A percentile compares a stretch with the other conserved stretches of the same genome.
These are phyloP conservation scores for Heliocidaris tuberculata DNA, from an alignment of 35 echinoderm and acorn worm genomes.

Conservation along the genomic window DNA sequence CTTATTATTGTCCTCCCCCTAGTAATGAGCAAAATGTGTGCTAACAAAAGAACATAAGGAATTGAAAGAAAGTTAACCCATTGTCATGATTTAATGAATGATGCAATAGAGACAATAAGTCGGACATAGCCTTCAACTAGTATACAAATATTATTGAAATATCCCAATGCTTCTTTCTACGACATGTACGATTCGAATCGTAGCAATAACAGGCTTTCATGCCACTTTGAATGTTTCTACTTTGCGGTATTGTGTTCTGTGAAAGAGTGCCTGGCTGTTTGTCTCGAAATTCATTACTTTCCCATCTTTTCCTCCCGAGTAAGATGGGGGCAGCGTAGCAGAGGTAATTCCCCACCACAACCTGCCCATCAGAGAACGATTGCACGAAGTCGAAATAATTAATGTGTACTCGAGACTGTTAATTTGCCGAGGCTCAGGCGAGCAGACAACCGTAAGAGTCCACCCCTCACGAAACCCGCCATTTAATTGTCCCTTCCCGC, in stretches of 20 bases:
- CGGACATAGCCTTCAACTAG: neutral
- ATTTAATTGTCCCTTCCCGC: neutral
- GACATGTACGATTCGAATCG: neutral
- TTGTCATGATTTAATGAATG: neutral
- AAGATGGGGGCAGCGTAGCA: neutral
- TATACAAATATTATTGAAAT: neutral
- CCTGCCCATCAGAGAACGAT: conserved; percentile 1
- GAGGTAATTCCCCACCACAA: conserved; percentile 5
- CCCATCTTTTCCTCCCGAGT: neutral
- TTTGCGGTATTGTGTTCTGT: neutral
- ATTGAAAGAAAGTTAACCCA: neutral
- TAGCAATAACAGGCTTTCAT: neutral
- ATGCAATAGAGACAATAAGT: neutral
- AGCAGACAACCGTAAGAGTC: conserved; percentile 21
- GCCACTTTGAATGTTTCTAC: neutral
- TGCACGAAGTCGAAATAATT: conserved; percentile 27
- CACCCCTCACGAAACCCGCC: neutral
- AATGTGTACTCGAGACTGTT: conserved; percentile 36
- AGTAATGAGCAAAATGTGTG: too few species aligned
- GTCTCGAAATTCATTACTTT: conserved; percentile 18
- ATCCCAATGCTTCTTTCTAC: neutral
- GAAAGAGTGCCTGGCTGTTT: neutral
- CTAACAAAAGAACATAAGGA: too few species aligned
- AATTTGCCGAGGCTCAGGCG: neutral
- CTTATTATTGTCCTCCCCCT: too few species aligned